Evolutionary conservation across 2,797 vertebrate species (phyloP).

Genomic region (Thripadectes ignobilis): DNA sequence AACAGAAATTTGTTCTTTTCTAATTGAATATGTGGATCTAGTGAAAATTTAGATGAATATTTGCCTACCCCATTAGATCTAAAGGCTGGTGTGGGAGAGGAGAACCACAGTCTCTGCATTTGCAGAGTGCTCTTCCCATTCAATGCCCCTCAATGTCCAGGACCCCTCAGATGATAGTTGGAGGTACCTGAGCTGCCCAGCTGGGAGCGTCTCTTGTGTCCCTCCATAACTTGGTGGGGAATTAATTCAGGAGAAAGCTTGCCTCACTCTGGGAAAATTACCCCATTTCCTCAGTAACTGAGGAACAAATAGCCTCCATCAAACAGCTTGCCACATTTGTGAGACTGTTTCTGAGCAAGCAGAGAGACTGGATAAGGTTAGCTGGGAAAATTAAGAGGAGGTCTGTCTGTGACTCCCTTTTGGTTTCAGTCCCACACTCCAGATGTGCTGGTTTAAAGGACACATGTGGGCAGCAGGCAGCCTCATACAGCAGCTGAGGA

Average conservation of each 20-base stretch:
- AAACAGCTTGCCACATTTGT: background rate
- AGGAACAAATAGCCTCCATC: background rate
- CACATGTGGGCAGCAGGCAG: rapidly evolving
- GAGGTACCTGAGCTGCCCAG: background rate
- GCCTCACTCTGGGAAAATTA: background rate
- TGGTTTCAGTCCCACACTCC: background rate
- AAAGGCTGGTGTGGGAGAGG: background rate
- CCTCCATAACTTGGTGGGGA: background rate
- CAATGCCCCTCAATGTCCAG: rapidly evolving
- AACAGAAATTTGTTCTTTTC: background rate
- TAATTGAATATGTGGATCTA: background rate
- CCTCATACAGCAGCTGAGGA: rapidly evolving
- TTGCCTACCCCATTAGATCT: rapidly evolving
- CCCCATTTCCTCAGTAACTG: background rate
- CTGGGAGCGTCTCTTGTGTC: background rate
- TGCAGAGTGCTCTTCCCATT: background rate
- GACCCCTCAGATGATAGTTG: background rate
- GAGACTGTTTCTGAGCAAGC: background rate
- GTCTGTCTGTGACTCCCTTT: background rate
- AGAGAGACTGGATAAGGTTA: background rate
- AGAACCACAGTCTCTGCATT: background rate
- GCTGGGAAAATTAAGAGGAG: background rate
- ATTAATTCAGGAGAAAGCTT: background rate
- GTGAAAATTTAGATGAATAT: background rate
- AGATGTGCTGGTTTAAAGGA: background rate